Percentiles rank a stretch among this genome's conserved stretches.
Conservation (phyloP, 2,797 vertebrate species). For the Propithecus perrieri region DNA sequence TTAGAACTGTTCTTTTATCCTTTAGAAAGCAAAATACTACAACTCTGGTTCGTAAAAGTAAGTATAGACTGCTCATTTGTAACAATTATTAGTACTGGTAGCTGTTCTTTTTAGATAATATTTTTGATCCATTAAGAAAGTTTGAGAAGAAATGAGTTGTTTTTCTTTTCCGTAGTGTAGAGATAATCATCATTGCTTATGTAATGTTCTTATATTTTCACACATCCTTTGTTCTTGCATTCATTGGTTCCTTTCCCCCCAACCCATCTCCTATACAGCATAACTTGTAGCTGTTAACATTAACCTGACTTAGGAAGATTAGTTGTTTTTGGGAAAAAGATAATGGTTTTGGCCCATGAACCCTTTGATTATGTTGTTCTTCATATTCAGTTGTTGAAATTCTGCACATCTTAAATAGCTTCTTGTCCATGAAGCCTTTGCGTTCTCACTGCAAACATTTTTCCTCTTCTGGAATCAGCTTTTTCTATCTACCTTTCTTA, state of each 20-base stretch:
- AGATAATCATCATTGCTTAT: not conserved
- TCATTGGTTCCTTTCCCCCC: not conserved
- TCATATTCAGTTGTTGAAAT: not conserved
- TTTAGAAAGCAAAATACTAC: not conserved
- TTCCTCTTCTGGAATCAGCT: not conserved
- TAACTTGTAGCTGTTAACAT: not conserved
- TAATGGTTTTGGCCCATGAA: not conserved
- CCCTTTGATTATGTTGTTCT: not conserved
- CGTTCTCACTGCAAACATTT: not conserved
- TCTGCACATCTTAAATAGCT: not conserved
- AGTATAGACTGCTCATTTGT: not conserved
- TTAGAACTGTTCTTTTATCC: not conserved
- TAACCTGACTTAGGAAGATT: not conserved
- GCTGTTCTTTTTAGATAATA: not conserved
- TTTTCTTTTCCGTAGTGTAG: not conserved
- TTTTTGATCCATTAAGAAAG: not conserved
- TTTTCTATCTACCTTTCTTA: not conserved
- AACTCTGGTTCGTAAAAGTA: not conserved
- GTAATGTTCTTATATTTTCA: not conserved
- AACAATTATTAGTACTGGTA: not conserved
- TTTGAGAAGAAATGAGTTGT: not conserved
- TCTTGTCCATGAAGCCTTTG: not conserved
- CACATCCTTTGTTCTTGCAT: not conserved
- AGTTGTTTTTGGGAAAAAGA: not conserved
- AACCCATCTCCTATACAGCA: fast-evolving